Evolutionary conservation across 2,888 invertebrate genomes (phyloP), one percentile per base, ranked within the genome.

Genomic region (Apotomis turbidana): DNA sequence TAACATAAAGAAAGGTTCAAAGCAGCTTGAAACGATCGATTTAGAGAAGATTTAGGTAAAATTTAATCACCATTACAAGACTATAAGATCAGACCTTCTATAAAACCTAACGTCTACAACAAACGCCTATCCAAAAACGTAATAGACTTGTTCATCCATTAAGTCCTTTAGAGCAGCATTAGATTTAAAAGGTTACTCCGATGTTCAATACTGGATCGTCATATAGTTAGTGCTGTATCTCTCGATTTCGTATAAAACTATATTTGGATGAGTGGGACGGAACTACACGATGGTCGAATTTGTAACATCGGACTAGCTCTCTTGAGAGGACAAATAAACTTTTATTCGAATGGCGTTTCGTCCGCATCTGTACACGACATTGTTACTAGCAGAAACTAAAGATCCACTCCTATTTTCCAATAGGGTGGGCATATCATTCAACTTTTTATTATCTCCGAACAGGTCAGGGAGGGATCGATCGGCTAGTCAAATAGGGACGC

Each of bases 371-470:
- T 89, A 84, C 86, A 67, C 81, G 80, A 85, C 87, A 89, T 90
- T 90, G 90, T 90, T 90, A 89, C 88, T 78, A 84, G 84, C 81
- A 82, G 83, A 85, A 90, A 90, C 90, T 90, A 88, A 89, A 88
- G 87, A 87, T 85, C 88, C 87, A 85, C 90, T 90, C 83, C 82
- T 87, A 88, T 91, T 90, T 90, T 90, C 90, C 91, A 88, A 91
- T 90, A 91, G 90, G 87, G 80, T 85, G 89, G 85, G 83, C 86
- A 86, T 84, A 89, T 89, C 90, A 88, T 90, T 88, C 88, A 91
- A 92, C 87, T 91, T 91, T 90, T 91, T 91, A 92, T 91, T 91
- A 91, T 90, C 89, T 88, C 81, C 79, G 83, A 83, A 83, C 88
- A 87, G 90, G 89, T 88, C 89, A 87, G 79, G 80, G 84, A 82